Base-by-base conservation (phyloP, 92 coral and sea anemone species). In the Zoanthus gigantus region DNA sequence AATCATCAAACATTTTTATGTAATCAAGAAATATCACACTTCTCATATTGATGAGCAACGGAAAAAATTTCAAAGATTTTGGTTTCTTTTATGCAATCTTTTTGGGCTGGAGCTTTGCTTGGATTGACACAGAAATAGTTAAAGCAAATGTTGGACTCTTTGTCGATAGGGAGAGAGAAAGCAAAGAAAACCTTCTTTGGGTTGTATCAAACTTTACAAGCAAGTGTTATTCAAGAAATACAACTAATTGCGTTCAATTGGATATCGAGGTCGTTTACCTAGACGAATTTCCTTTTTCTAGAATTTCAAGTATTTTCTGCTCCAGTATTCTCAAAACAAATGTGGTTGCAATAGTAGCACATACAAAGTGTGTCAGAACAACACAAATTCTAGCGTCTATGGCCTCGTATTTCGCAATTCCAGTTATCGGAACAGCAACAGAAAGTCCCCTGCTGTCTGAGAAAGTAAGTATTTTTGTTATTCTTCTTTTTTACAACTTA, bases 331-430 rank as follows among this genome's bases (percentile, higher is more conserved):
- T 93, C 42, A 61, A 93, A 15, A 58, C 76, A 32, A 92, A 90
- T 61, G 87, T 90, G 17, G 73, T 96, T 57, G 96, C 91, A 1
- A 44, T 95, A 23, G 86, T 88, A 46, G 74, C 94, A 34, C 98
- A 95, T 42, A 89, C 96, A 34, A 79, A 60, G 45, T 76, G 76
- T 42, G 80, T 29, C 18, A 80, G 85, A 75, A 77, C 80, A 54
- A 87, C 91, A 31, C 86, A 91, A 29, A 82, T 83, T 76, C 86
- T 95, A 23, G 94, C 93, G 28, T 72, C 90, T 72, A 56, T 95
- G 73, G 94, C 96, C 34, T 91, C 98, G 31, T 77, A 93, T 65
- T 84, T 91, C 80, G 79, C 89, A 84, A 77, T 95, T 91, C 96
- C 98, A 16, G 83, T 79, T 61, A 67, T 95, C 46, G 93, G 93